Evolutionary conservation across 2,888 invertebrate species (phyloP), one percentile per base, ranked within the genome.

Genomic region (Hyalella azteca): DNA sequence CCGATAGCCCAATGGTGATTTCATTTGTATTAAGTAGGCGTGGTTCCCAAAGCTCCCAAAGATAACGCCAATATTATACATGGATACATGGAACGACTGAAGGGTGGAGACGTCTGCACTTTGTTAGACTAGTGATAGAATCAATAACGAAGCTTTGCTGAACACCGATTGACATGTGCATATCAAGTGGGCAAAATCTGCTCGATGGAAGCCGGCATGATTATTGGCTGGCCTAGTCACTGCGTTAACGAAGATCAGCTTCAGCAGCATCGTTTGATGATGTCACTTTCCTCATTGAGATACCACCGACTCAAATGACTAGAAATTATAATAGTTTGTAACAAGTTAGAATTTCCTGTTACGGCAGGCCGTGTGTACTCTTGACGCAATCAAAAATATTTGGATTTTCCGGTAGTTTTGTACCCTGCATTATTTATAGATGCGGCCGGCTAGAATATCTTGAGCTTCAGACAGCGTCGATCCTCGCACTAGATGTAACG

Each of bases 1-100:
- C n/a, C n/a, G n/a, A n/a, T n/a, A n/a, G n/a, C n/a, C n/a, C n/a
- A n/a, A n/a, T 29, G 26, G 54, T 3, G 22, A 54, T 29, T 54
- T 26, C 54, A 54, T 54, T 22, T 54, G 54, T 22, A 54, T 29
- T 22, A 22, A 54, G 1, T 1, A 54, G 54, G 54, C 54, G 54
- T 13, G 26, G 54, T 26, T 29, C 29, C 1, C 54, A 7, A 2
- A 7, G 26, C 9, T 22, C 54, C 26, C n/a, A n/a, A n/a, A n/a
- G 54, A 54, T 54, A 54, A 54, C 54, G 66, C 36, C 66, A 66
- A 36, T 66, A 66, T 66, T 66, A 66, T 66, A 36, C 66, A 29
- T 36, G 66, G 66, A 66, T 29, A 32, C 36, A 66, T 36, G 66
- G 29, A 15, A 36, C 36, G 66, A 66, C 36, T 36, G 32, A n/a